These are phyloP conservation scores for Nipponia nippon DNA, from an alignment of 2,113 vertebrate genomes.

Conservation along the genomic window DNA sequence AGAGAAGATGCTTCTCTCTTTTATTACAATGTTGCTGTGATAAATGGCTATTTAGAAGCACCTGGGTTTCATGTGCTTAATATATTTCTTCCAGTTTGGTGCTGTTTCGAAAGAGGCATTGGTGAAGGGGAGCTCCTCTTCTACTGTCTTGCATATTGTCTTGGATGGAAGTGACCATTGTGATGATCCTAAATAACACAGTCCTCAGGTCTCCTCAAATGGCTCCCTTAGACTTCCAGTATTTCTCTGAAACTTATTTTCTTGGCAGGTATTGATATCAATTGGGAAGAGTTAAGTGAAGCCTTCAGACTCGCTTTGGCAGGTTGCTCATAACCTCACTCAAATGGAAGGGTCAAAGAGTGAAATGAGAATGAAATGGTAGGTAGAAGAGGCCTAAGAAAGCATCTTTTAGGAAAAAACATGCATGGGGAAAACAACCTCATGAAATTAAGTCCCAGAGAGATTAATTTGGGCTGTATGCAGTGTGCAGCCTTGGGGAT, in stretches of 20 bases:
- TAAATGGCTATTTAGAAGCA: background rate
- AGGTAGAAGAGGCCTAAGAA: background rate
- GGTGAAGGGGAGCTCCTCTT: background rate
- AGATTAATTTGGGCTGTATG: background rate
- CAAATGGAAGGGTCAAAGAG: background rate
- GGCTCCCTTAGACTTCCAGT: background rate
- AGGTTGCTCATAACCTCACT: background rate
- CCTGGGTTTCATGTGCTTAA: background rate
- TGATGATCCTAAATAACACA: background rate
- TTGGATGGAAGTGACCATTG: background rate
- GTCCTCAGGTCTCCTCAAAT: background rate
- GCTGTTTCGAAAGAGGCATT: background rate
- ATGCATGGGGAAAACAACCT: background rate
- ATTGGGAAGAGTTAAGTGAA: background rate
- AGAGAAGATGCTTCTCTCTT: background rate
- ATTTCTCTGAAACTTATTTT: background rate
- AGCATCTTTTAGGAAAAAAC: background rate
- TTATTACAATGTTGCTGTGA: background rate
- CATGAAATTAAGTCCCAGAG: background rate
- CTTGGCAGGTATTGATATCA: background rate
- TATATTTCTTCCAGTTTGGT: background rate
- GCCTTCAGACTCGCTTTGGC: background rate
- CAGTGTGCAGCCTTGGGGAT: background rate
- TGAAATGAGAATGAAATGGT: background rate
- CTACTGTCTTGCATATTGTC: background rate